phyloP scores from a whole-genome alignment of 2,113 vertebrate genomes.

The Acanthochromis polyacanthus region DNA sequence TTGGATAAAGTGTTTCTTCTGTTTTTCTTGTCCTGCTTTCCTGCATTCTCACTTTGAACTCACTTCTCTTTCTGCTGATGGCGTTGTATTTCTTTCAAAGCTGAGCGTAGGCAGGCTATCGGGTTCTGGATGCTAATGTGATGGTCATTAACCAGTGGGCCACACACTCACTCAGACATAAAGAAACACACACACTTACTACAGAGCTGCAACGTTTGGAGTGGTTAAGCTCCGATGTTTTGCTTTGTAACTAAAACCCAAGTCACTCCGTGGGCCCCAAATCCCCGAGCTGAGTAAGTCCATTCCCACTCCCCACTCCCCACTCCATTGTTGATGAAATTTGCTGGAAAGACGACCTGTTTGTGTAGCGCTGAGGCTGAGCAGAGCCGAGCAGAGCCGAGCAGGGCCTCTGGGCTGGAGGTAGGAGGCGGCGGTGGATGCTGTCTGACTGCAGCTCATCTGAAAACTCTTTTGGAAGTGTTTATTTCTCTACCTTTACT shows the following conservation, averaged over 20 bases:
- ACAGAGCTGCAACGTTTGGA: slow-evolving; percentile 50
- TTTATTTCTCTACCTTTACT: slow-evolving; percentile 64
- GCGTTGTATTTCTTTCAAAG: slow-evolving; percentile 50
- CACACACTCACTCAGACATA: slow-evolving; percentile 49
- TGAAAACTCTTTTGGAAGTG: slow-evolving; percentile 57
- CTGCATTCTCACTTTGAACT: slow-evolving; percentile 45
- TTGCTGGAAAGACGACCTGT: slow-evolving; percentile 77
- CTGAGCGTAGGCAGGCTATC: slow-evolving; percentile 54
- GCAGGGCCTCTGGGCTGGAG: slow-evolving; percentile 30
- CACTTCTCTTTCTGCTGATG: slow-evolving; percentile 33
- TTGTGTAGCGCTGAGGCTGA: slow-evolving; percentile 75
- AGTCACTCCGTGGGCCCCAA: slow-evolving; percentile 70
- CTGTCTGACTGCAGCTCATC: slow-evolving; percentile 51
- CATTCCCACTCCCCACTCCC: slow-evolving; percentile 58
- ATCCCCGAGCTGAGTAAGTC: slow-evolving; percentile 67
- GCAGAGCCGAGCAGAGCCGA: slow-evolving; percentile 60
- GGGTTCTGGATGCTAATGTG: slow-evolving; percentile 71
- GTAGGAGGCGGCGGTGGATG: slow-evolving; percentile 30
- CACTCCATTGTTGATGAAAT: slow-evolving; percentile 71
- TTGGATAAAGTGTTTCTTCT: slow-evolving; percentile 27
- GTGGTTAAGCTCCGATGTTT: slow-evolving; percentile 68
- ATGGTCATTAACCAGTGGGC: slow-evolving; percentile 59
- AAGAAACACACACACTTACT: slow-evolving; percentile 41
- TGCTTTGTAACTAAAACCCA: slow-evolving; percentile 80
- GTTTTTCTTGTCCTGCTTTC: slow-evolving; percentile 55